Evolutionary conservation across 2,888 invertebrate species (phyloP), one percentile per base, ranked within the genome.

Genomic region (Chydorus sphaericus): DNA sequence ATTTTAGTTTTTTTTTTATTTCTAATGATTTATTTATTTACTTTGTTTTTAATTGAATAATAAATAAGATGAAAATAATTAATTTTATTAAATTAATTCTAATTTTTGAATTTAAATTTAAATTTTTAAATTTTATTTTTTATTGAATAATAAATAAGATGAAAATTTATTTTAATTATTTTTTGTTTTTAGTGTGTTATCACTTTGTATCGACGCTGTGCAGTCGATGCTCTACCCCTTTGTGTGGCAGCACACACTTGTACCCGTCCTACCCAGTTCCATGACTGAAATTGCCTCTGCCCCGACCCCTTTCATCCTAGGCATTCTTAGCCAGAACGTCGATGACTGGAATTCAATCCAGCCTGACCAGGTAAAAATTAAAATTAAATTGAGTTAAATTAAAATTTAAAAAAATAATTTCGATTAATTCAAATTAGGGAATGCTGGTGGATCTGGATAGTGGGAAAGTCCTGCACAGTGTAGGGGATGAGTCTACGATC

Each of bases 211-310:
- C 55, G 82, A 86, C 65, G 85, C 83, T 0, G 69, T 88, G 2
- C 81, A 83, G 61, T 77, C 80, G 29, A 75, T 84, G 30, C 71
- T 89, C 5, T 86, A 85, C 69, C 88, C 89, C 7, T 85, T 89
- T 69, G 77, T 79, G 36, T 89, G 89, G 89, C 87, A 84, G 56
- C 87, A 88, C 65, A 83, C 85, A 0, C 77, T 86, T 16, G 81
- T 89, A 52, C 83, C 87, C 1, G 78, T 83, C 53, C 73, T 88
- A 14, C 88, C 88, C 0, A 68, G 76, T 1, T 66, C 66, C 48
- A 78, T 81, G 67, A 71, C 85, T 14, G 76, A 75, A 57, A 73
- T 82, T 49, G 68, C 72, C 57, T 83, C 82, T 61, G 82, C 86
- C 0, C 88, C 88, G 0, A 78, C 85, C 53, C 89, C 88, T 0